These are phyloP conservation scores for Catocala nupta DNA, from an alignment of 2,888 invertebrate species.

Conservation along the genomic window DNA sequence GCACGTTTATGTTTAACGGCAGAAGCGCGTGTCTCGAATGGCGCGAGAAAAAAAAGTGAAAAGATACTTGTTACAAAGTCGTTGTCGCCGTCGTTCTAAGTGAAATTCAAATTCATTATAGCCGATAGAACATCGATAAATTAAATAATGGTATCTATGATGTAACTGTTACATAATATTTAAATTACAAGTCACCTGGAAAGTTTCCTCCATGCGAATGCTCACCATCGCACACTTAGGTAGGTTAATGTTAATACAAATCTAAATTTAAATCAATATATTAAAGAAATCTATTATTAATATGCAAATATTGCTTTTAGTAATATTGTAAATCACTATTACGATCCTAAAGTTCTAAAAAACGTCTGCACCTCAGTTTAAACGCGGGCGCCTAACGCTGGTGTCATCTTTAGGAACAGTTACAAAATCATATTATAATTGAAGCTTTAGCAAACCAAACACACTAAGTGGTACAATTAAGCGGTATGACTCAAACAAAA, in stretches of 20 bases:
- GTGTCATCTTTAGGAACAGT: neutral
- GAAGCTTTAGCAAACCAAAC: slow-evolving; percentile 11
- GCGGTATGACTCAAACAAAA: slow-evolving; percentile 50
- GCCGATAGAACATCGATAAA: slow-evolving; percentile 60
- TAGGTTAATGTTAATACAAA: slow-evolving; percentile 6
- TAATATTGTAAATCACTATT: neutral
- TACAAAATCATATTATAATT: slow-evolving; percentile 7
- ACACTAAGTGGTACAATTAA: slow-evolving; percentile 43
- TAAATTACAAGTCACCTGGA: slow-evolving; percentile 36
- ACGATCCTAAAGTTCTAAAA: neutral
- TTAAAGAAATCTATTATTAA: slow-evolving; percentile 9
- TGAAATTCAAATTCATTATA: slow-evolving; percentile 77
- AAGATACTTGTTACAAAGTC: slow-evolving; percentile 68
- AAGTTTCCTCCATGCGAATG: slow-evolving; percentile 27
- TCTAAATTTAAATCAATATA: neutral
- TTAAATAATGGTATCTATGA: slow-evolving; percentile 56
- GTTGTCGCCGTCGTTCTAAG: slow-evolving; percentile 66
- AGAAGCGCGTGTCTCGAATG: slow-evolving; percentile 75
- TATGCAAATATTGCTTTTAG: slow-evolving; percentile 7
- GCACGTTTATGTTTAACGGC: slow-evolving; percentile 61
- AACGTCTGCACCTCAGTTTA: too few relatives aligned
- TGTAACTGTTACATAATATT: slow-evolving; percentile 46
- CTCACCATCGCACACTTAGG: slow-evolving; percentile 1
- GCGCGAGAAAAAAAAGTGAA: slow-evolving; percentile 85
- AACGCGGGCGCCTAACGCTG: neutral